Base-by-base conservation (phyloP, 2,113 vertebrate genomes). In the Pholis gunnellus region DNA sequence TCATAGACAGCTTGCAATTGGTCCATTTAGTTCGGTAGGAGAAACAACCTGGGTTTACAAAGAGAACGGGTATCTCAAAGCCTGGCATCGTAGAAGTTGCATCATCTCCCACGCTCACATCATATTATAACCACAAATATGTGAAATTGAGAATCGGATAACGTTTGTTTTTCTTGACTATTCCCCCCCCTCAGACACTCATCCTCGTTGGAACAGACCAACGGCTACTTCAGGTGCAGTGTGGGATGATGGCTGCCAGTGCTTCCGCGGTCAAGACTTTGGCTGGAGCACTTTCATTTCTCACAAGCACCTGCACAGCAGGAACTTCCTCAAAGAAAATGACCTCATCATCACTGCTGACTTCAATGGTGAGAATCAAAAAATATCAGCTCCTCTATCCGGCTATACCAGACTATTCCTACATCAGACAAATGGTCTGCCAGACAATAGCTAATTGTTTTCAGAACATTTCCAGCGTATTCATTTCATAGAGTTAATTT, bases 291-390 rank as follows among this genome's bases (percentile, higher is more conserved):
- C 9, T 0, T 95, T 97, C 87, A 95, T 98, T 20, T 96, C 96
- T 20, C 96, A 97, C 74, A 74, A 89, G 5, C 92, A 97, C 29
- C 60, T 99, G 70, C 89, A 64, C 3, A 92, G 79, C 25, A 96
- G 92, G 75, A 96, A 65, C 85, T 98, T 96, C 89, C 92, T 99
- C 36, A 98, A 97, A 88, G 96, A 97, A 9, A 84, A 96, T 4
- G 94, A 97, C 85, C 93, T 99, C 40, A 97, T 98, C 74, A 91
- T 99, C 64, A 96, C 96, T 40, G 93, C 93, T 71, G 94, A 97
- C 86, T 97, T 98, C 82, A 84, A 95, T 65, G 97, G 97, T 98
- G 95, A 92, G 69, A 36, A 38, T 40, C 1, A 11, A 27, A 27
- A 60, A 57, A 57, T 15, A 48, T 54, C 46, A 65, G n/a, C 14